These are phyloP conservation scores for Drosophila melanica DNA, from an alignment of 1,140 invertebrate genomes.

Conservation along the genomic window DNA sequence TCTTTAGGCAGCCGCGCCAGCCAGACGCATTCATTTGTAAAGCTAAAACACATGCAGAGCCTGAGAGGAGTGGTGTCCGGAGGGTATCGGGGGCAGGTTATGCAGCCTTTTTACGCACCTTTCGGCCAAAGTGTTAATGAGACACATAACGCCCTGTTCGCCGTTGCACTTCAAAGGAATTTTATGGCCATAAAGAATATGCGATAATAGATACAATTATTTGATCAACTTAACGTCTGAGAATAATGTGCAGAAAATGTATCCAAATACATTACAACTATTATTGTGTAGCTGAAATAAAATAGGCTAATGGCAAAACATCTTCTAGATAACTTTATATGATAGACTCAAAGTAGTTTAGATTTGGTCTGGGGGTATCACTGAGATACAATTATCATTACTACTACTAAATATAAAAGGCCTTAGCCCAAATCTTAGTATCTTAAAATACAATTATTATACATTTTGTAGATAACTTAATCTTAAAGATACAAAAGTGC, in stretches of 20 bases:
- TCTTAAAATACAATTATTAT: too few relatives aligned
- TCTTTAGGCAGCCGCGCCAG: slow-evolving; percentile 40
- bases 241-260: not conserved
- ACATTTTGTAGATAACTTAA: too few relatives aligned
- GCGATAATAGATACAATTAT: slow-evolving; percentile 9
- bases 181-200: not conserved
- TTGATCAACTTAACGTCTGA: not conserved
- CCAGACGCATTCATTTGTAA: slow-evolving; percentile 80
- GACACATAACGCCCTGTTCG: slow-evolving; percentile 42
- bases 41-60: slow-evolving; percentile 58
- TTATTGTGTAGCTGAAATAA: too few relatives aligned
- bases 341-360: too few relatives aligned
- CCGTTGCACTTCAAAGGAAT: slow-evolving; percentile 27
- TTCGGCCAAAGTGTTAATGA: slow-evolving; percentile 76
- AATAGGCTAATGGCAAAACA: too few relatives aligned
- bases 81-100: not conserved
- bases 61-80: not conserved
- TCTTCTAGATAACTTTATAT: too few relatives aligned
- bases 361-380: too few relatives aligned
- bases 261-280: not conserved
- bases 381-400: not conserved
- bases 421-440: too few relatives aligned
- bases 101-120: slow-evolving; percentile 70
- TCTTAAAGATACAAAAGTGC: not conserved
- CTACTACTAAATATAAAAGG: too few relatives aligned